Base-by-base conservation (phyloP, 2,888 invertebrate genomes). In the Limnephilus rhombicus region DNA sequence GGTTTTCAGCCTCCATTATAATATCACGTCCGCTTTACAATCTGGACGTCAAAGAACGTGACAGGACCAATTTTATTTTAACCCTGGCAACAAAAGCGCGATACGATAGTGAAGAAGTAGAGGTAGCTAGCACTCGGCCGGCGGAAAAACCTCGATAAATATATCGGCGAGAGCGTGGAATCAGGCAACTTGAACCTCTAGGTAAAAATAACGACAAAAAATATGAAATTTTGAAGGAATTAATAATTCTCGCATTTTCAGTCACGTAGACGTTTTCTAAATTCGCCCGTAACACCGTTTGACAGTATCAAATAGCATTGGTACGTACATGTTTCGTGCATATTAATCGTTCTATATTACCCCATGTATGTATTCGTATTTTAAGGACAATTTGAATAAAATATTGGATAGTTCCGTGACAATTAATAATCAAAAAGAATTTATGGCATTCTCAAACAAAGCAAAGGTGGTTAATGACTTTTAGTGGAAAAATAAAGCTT, bases 371-470 rank as follows among this genome's bases (percentile, higher is more conserved):
- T 68, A 37, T 80, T 37, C 37, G 80, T 89, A 80, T 89, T 89
- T 41, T 31, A 24, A 80, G 88, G 88, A 89, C 88, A 80, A 89
- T 89, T 89, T 80, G 80, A 89, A 89, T 89, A 82, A 92, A 93
- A 92, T 92, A 92, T 93, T 90, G 92, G 90, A 92, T 90, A 90
- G 91, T 92, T 92, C 90, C 93, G 93, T 93, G 93, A 92, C 92
- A 93, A 92, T 89, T 85, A 86, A 92, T 89, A 93, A 93, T 92
- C 91, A 93, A 92, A 92, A 93, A 93, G 92, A 92, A 93, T 92
- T 93, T 92, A 93, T 91, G 93, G 91, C 91, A 89, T 92, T 91
- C 92, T 89, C 82, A 83, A 92, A 91, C 92, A 86, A 93, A 92
- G 86, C 90, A 89, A 90, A 93, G 92, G 92, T 91, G 92, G 90